Evolutionary conservation across 2,888 invertebrate species (phyloP).

Genomic region (Lepidonotus clava): DNA sequence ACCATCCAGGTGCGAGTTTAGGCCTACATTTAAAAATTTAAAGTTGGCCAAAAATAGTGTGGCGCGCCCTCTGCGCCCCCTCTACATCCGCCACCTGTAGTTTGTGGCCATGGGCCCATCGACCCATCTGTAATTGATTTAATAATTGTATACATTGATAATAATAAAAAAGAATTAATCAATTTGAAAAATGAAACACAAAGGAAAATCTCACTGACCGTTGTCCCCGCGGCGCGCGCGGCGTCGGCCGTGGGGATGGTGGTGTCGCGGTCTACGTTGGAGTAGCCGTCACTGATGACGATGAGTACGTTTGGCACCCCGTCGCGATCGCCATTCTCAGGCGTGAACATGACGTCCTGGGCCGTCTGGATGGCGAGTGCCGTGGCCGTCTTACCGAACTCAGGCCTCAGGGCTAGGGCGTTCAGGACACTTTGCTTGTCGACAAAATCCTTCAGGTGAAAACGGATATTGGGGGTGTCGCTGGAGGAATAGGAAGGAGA

Average conservation of each 20-base stretch:
- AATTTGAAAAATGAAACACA: too few relatives aligned
- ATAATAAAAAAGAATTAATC: too few relatives aligned
- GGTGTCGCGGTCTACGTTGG: slow-evolving; percentile 29
- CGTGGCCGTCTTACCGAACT: slow-evolving; percentile 71
- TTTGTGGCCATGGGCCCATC: background rate
- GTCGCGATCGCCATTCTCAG: background rate
- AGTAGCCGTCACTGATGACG: slow-evolving; percentile 45
- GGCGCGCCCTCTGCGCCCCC: too few relatives aligned
- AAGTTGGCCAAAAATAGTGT: background rate
- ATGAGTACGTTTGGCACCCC: slow-evolving; percentile 20
- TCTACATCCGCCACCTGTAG: background rate
- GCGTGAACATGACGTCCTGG: slow-evolving; percentile 22
- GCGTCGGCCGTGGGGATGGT: slow-evolving; percentile 46
- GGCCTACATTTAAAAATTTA: too few relatives aligned
- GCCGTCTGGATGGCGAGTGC: slow-evolving; percentile 61
- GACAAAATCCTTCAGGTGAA: slow-evolving; percentile 71
- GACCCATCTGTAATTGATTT: background rate
- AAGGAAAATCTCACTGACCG: slow-evolving; percentile 17
- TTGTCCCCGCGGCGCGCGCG: background rate
- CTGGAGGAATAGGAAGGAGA: slow-evolving; percentile 61
- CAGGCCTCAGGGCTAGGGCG: slow-evolving; percentile 72
- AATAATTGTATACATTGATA: background rate
- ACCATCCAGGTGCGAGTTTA: too few relatives aligned
- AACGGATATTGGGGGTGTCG: slow-evolving; percentile 67
- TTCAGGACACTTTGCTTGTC: slow-evolving; percentile 69